Percentiles rank a stretch among this genome's conserved stretches.
phyloP scores from a whole-genome alignment of 2,888 invertebrate genomes.

The Drosophila meridionalis region DNA sequence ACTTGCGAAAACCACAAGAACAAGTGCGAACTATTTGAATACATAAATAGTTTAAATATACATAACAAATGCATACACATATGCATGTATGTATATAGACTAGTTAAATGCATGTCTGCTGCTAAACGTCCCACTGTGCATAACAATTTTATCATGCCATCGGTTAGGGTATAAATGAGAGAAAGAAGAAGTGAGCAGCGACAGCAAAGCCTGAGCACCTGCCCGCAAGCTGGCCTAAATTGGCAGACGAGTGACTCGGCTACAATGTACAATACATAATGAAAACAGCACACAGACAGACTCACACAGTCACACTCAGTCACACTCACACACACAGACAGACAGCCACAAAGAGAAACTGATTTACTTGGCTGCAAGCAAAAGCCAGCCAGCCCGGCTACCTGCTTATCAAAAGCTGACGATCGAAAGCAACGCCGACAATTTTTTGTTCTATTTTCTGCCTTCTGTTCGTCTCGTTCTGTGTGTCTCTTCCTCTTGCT shows the following conservation, averaged over 20 bases:
- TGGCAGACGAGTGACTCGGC: constrained; percentile 38
- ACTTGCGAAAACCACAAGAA: not conserved
- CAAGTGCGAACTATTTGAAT: not conserved
- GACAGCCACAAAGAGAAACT: constrained; percentile 10
- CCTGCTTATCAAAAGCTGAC: constrained; percentile 65
- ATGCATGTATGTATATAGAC: not conserved
- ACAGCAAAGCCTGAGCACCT: constrained; percentile 38
- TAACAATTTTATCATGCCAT: not conserved
- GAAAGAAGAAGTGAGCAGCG: constrained; percentile 15
- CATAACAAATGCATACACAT: too few relatives aligned
- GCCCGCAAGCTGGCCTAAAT: constrained; percentile 64
- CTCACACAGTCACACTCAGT: not conserved
- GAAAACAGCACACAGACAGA: constrained; percentile 31
- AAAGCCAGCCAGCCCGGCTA: constrained; percentile 4
- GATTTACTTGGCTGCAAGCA: constrained; percentile 48
- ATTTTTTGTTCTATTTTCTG: constrained; percentile 34
- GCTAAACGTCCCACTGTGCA: not conserved
- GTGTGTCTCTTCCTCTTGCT: constrained; percentile 4
- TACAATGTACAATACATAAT: constrained; percentile 54
- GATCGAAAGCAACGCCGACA: constrained; percentile 62
- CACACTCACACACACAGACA: not conserved
- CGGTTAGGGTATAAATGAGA: constrained; percentile 1
- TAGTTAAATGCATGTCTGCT: not conserved
- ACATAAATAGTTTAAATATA: not conserved
- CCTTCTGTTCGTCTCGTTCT: constrained; percentile 1